Percentiles rank a stretch among this genome's conserved stretches.
Conservation (phyloP, 2,888 invertebrate genomes). For the Linnaemya vulpina region DNA sequence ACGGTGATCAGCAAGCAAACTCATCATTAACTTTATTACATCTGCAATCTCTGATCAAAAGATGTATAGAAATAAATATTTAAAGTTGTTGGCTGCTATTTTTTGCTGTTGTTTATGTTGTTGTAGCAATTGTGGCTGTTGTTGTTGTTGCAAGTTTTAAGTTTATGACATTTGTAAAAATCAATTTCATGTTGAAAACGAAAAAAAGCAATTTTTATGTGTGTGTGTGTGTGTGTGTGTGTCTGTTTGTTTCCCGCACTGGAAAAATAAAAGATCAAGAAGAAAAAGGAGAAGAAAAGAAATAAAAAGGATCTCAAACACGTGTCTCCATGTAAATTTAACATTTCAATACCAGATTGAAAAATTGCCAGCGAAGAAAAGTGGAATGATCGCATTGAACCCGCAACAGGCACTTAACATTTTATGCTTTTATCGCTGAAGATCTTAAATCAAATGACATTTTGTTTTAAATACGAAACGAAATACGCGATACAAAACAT, state of each 20-base stretch:
- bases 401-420: slow-evolving; percentile 50
- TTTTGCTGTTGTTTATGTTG: not conserved
- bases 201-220: slow-evolving; percentile 21
- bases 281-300: too few relatives aligned
- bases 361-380: not conserved
- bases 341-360: slow-evolving; percentile 57
- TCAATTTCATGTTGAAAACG: slow-evolving; percentile 64
- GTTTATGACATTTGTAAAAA: slow-evolving; percentile 72
- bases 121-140: slow-evolving; percentile 1
- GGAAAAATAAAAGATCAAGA: too few relatives aligned
- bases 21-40: slow-evolving; percentile 52
- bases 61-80: slow-evolving; percentile 22
- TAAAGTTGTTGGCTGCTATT: not conserved
- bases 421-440: slow-evolving; percentile 61
- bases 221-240: not conserved
- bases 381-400: slow-evolving; percentile 4
- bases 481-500: slow-evolving; percentile 52
- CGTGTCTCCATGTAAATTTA: slow-evolving; percentile 68
- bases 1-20: slow-evolving; percentile 15
- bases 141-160: slow-evolving; percentile 34
- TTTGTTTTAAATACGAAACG: slow-evolving; percentile 63
- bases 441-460: slow-evolving; percentile 72
- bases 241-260: not conserved
- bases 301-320: slow-evolving; percentile 64
- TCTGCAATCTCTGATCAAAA: slow-evolving; percentile 41